Evolutionary conservation across 2,888 invertebrate genomes (phyloP).

Genomic region (Clitarchus hookeri): DNA sequence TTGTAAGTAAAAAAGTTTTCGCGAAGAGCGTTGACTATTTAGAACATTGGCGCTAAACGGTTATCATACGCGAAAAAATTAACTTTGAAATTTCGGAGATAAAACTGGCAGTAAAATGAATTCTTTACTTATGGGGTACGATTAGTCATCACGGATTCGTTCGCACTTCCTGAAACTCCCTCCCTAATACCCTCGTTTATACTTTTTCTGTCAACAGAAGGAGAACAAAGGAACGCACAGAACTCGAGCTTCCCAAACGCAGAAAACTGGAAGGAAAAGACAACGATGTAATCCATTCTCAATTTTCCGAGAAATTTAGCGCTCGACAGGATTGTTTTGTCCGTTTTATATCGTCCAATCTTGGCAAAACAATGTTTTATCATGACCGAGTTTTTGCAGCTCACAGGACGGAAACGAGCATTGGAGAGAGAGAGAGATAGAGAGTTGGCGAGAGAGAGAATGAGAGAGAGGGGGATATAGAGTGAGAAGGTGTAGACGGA

Average conservation of each 20-base stretch:
- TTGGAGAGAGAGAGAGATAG: neutral
- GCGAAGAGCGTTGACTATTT: no score
- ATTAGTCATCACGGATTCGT: neutral
- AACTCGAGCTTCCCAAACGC: conserved; percentile 16
- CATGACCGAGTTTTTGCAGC: neutral
- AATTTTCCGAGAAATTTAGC: conserved; percentile 25
- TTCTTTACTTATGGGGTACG: no score
- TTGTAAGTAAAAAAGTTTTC: no score
- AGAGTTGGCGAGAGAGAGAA: neutral
- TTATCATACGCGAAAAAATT: no score
- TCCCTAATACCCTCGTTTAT: neutral
- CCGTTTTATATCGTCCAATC: conserved; percentile 22
- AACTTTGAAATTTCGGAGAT: no score
- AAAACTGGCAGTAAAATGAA: no score
- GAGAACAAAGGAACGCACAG: neutral
- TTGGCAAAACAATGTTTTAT: conserved; percentile 23
- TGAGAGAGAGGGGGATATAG: neutral
- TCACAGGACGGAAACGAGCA: neutral
- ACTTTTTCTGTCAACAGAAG: neutral
- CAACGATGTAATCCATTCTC: conserved; percentile 23
- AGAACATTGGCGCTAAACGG: no score
- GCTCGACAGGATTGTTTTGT: conserved; percentile 23
- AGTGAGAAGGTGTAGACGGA: neutral
- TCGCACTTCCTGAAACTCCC: neutral
- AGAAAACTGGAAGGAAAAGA: conserved; percentile 20